Percentiles rank a stretch among this genome's conserved stretches.
Conservation (phyloP, 2,888 invertebrate species). For the Phorcus lineatus region DNA sequence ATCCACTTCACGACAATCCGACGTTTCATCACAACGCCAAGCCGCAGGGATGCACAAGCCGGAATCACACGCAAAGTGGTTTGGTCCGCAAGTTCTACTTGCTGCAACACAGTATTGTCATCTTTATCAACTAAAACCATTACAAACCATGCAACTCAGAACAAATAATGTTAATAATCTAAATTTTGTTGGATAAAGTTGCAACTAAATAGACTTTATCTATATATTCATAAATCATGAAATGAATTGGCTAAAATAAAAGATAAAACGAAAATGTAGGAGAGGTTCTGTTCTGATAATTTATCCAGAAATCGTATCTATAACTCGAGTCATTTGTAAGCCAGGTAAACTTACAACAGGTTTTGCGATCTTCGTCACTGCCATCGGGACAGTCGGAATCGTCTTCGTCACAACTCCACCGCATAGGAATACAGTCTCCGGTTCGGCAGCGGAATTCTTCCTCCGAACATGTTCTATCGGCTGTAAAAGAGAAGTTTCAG, state of each 20-base stretch:
- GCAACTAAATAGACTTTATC: no score
- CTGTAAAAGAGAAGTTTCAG: background rate
- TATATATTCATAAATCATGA: no score
- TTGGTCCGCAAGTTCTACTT: conserved; percentile 87
- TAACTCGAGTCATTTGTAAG: background rate
- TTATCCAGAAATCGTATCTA: no score
- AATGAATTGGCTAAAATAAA: no score
- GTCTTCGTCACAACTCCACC: conserved; percentile 92
- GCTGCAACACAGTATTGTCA: conserved; percentile 79
- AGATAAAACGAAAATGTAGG: no score
- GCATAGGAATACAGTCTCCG: conserved; percentile 87
- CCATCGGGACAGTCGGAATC: conserved; percentile 69
- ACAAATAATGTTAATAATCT: no score
- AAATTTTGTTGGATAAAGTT: no score
- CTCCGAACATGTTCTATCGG: background rate
- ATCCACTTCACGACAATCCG: conserved; percentile 31
- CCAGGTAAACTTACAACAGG: conserved; percentile 29
- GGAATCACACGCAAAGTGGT: conserved; percentile 91
- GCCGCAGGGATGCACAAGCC: conserved; percentile 85
- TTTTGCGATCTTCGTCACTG: conserved; percentile 30
- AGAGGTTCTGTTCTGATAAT: no score
- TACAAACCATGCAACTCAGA: no score
- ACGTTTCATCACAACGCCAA: conserved; percentile 79
- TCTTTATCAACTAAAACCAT: no score
- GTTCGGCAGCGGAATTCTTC: conserved; percentile 55